Evolutionary conservation across 92 coral and sea anemone genomes (phyloP).

Genomic region (Epizoanthus ramosus): DNA sequence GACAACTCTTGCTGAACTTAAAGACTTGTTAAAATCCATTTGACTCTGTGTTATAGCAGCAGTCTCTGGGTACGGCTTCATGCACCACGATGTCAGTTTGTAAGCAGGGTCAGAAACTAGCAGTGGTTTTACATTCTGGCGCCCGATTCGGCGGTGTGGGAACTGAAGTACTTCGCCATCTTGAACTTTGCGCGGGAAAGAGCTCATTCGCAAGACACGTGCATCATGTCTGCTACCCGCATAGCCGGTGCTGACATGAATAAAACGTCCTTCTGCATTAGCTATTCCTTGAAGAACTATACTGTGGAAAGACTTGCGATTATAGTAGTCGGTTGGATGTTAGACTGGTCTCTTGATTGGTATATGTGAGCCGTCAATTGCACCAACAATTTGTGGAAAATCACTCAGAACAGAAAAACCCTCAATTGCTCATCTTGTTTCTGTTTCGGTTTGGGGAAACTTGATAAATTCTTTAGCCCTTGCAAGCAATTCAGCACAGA

Average conservation of each 20-base stretch:
- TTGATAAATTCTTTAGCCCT: slow-evolving; percentile 54
- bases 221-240: slow-evolving; percentile 65
- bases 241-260: slow-evolving; percentile 59
- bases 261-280: slow-evolving; percentile 51
- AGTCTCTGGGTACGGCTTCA: too few relatives aligned
- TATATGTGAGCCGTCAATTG: slow-evolving; percentile 66
- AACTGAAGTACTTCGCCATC: slow-evolving; percentile 28
- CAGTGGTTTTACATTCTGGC: not conserved
- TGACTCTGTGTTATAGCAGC: too few relatives aligned
- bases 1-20: too few relatives aligned
- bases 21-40: too few relatives aligned
- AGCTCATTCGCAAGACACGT: slow-evolving; percentile 51
- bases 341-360: slow-evolving; percentile 46
- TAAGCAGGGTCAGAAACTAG: too few relatives aligned
- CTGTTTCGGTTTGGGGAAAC: slow-evolving; percentile 57
- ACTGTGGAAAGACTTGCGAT: slow-evolving; percentile 59
- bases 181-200: slow-evolving; percentile 43
- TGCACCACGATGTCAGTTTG: too few relatives aligned
- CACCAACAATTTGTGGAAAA: slow-evolving; percentile 67
- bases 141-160: slow-evolving; percentile 20
- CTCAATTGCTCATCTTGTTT: slow-evolving; percentile 55
- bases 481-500: slow-evolving; percentile 59
- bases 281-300: slow-evolving; percentile 66
- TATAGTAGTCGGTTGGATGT: slow-evolving; percentile 54
- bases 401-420: slow-evolving; percentile 53